Evolutionary conservation across 2,797 vertebrate genomes (phyloP), one percentile per base, ranked within the genome.

Genomic region (Picus viridis): DNA sequence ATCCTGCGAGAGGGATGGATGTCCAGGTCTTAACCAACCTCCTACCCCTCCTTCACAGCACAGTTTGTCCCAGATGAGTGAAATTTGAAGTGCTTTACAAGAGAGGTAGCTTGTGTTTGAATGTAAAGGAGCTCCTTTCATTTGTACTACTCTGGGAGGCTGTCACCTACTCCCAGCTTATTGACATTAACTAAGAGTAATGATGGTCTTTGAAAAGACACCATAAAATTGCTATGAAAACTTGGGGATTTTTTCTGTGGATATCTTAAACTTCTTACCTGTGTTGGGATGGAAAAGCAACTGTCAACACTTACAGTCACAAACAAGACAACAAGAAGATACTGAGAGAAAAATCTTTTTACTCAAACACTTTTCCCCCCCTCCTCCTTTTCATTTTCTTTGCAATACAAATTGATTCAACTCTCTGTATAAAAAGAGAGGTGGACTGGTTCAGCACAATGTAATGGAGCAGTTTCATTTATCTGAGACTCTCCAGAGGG

Each of bases 381-480:
- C 6, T 3, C 10, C 15, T 11, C 20, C 34, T 51, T 75, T 63
- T 19, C 29, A n/a, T 80, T 76, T 75, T 43, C 83, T 93, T 88
- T 83, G 76, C 65, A 65, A 84, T 63, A 95, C 51, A 94, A 94
- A 94, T 93, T 88, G 88, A 93, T 94, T 94, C 72, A 95, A 78
- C 53, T 41, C 59, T 80, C 54, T 29, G 12, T 69, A 51, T 27
- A 74, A 39, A 85, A 76, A 89, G 64, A 70, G 39, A 54, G 59
- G 49, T 82, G 85, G 73, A 80, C 70, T 86, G 51, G 45, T 70
- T 68, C 83, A 92, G 76, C 71, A 80, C 57, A 0, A 81, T 53
- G 39, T 88, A 92, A 94, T 32, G 88, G 89, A 90, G 58, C 34
- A 63, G 75, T 94, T 96, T 92, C 83, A 91, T 94, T 95, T 95